Evolutionary conservation across 2,797 vertebrate genomes (phyloP).

Genomic region (Muraenolepis orangiensis): DNA sequence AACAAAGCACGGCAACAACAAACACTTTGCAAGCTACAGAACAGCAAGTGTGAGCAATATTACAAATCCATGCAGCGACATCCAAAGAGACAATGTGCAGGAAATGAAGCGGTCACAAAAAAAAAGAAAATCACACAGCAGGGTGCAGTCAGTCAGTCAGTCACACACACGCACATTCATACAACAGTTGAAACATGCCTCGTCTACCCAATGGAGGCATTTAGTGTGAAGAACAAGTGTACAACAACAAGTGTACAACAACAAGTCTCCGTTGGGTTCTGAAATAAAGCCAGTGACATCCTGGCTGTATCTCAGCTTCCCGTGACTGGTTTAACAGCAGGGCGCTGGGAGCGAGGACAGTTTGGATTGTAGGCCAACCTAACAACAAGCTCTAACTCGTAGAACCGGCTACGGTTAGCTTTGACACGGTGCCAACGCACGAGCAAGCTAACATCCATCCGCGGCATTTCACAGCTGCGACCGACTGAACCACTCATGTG

Average conservation of each 20-base stretch:
- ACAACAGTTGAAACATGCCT: background rate
- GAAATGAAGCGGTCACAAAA: background rate
- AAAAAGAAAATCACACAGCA: slow-evolving; percentile 2
- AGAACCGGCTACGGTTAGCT: background rate
- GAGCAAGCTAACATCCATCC: background rate
- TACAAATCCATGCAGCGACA: background rate
- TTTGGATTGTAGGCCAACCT: background rate
- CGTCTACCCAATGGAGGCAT: background rate
- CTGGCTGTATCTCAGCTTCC: background rate
- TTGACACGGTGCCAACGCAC: background rate
- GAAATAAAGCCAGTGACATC: background rate
- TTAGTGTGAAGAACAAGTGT: background rate
- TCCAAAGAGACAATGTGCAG: background rate
- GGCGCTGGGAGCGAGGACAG: background rate
- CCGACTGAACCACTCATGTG: background rate
- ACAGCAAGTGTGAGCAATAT: no score
- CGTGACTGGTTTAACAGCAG: background rate
- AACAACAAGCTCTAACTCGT: background rate
- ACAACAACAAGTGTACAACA: background rate
- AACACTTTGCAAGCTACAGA: background rate
- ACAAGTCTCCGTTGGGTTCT: background rate
- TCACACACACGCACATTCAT: background rate
- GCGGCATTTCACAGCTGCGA: background rate
- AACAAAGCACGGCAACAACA: background rate
- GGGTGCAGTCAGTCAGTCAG: background rate